Conservation (phyloP, 2,113 vertebrate genomes). For the Thryonomys swinderianus region DNA sequence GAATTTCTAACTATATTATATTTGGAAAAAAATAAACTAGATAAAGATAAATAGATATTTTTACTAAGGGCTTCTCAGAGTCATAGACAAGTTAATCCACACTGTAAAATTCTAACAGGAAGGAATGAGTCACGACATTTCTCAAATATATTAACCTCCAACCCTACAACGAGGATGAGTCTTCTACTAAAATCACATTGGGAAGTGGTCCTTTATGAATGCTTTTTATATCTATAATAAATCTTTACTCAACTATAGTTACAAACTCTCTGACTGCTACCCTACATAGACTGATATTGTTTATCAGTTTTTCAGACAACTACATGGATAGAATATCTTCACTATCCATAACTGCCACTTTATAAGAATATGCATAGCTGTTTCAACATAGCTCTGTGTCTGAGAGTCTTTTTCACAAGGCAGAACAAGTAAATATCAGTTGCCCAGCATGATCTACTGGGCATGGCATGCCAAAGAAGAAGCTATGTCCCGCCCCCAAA, state of each 20-base stretch:
- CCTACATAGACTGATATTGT: background rate
- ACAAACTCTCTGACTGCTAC: background rate
- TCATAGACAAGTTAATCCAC: background rate
- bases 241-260: background rate
- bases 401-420: background rate
- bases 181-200: background rate
- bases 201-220: background rate
- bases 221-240: background rate
- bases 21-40: background rate
- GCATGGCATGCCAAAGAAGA: background rate
- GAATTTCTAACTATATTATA: background rate
- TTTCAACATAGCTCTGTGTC: background rate
- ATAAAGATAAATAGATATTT: background rate
- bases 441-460: background rate
- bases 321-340: background rate
- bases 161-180: background rate
- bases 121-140: background rate
- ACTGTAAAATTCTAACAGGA: background rate
- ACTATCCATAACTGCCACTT: background rate
- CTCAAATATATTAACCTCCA: background rate
- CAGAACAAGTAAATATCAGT: background rate
- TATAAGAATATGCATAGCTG: background rate
- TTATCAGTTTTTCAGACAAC: background rate
- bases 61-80: slow-evolving; percentile 13
- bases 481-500: background rate